Percentiles rank a stretch among this genome's conserved stretches.
Conservation (phyloP, 2,113 vertebrate species). For the Penelope pileata region DNA sequence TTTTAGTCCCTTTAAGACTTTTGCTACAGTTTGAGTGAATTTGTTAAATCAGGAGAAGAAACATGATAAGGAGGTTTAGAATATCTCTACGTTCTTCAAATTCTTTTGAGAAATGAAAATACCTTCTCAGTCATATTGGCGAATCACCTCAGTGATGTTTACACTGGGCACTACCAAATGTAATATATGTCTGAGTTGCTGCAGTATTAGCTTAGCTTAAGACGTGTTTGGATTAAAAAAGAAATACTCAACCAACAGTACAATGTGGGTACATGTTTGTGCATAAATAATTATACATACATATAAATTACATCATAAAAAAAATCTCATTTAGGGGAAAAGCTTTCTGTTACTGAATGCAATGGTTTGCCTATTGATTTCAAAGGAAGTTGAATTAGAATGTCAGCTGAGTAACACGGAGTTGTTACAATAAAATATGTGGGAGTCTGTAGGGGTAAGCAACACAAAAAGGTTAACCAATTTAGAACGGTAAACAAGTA, state of each 20-base stretch:
- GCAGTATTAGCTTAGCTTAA: not conserved
- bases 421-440: not conserved
- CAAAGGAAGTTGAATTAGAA: not conserved
- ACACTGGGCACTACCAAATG: not conserved
- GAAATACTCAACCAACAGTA: not conserved
- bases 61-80: not conserved
- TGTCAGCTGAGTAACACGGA: not conserved
- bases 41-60: not conserved
- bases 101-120: not conserved
- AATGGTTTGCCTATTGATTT: not conserved
- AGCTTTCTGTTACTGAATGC: not conserved
- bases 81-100: not conserved
- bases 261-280: not conserved
- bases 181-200: not conserved
- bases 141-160: not conserved
- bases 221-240: not conserved
- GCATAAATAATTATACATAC: not conserved
- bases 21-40: not conserved
- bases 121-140: not conserved
- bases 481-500: conserved; percentile 39
- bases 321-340: not conserved
- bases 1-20: not conserved
- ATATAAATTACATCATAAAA: not conserved
- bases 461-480: conserved; percentile 2
- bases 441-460: not conserved